Conservation (phyloP, 2,888 invertebrate genomes). For the Mythimna pallens region DNA sequence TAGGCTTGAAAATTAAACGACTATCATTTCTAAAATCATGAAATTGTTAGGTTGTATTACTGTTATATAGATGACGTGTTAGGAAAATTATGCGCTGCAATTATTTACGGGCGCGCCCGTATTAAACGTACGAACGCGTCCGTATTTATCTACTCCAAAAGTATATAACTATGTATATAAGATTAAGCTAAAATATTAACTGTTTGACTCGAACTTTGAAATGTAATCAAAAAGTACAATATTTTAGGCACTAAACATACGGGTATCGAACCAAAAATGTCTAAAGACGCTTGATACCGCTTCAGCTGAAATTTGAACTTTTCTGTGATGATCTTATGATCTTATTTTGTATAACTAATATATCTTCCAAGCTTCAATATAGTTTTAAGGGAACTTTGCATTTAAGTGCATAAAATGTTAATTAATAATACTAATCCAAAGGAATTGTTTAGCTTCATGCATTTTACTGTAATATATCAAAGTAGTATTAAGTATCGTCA, state of each 20-base stretch:
- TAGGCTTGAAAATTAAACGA: constrained; percentile 4
- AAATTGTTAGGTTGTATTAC: constrained; percentile 7
- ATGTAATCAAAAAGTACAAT: constrained; percentile 46
- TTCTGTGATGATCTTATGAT: constrained; percentile 52
- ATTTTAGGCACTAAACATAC: constrained; percentile 51
- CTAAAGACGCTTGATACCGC: constrained; percentile 62
- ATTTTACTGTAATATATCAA: constrained; percentile 60
- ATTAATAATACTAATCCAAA: constrained; percentile 66
- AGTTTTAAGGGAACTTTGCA: constrained; percentile 52
- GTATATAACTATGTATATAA: constrained; percentile 32
- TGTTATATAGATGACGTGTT: constrained; percentile 4
- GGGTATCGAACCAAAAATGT: constrained; percentile 66
- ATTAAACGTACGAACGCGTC: constrained; percentile 35
- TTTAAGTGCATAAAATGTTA: constrained; percentile 59
- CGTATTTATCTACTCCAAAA: constrained; percentile 19
- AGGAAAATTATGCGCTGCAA: constrained; percentile 5
- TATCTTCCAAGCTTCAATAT: constrained; percentile 40
- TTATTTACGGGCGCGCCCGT: constrained; percentile 34
- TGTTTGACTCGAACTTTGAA: constrained; percentile 27
- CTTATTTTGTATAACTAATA: constrained; percentile 55
- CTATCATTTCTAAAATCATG: constrained; percentile 33
- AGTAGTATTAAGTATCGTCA: constrained; percentile 62
- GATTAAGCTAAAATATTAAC: constrained; percentile 49
- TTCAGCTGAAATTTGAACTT: constrained; percentile 51
- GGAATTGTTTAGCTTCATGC: constrained; percentile 58